Conservation (phyloP, 2,797 vertebrate genomes). For the Hippoglossus hippoglossus region DNA sequence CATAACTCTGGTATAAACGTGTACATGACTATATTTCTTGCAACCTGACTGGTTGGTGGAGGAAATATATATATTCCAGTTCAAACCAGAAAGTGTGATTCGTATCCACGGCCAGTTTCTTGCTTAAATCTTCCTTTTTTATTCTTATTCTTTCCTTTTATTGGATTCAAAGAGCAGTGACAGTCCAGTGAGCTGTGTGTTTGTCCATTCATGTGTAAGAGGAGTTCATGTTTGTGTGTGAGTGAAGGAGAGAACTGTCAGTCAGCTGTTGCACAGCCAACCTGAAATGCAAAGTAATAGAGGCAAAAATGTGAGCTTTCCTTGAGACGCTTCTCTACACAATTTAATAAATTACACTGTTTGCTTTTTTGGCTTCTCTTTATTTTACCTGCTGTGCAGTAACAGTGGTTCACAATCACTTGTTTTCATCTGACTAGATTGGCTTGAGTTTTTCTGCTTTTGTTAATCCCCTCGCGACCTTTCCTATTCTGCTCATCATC, state of each 20-base stretch:
- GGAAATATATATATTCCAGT: too few species aligned
- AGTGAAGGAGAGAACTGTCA: conserved; percentile 5
- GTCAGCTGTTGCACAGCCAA: not conserved
- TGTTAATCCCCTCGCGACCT: conserved; percentile 45
- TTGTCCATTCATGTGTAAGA: not conserved
- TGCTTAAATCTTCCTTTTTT: not conserved
- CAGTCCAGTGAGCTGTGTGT: not conserved
- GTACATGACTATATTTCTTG: too few species aligned
- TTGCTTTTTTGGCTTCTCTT: not conserved
- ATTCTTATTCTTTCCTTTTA: not conserved
- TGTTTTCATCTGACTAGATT: conserved; percentile 2
- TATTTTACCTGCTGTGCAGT: not conserved
- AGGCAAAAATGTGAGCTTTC: not conserved
- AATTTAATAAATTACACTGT: conserved; percentile 11
- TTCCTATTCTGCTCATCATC: conserved; percentile 32
- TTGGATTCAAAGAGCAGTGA: not conserved
- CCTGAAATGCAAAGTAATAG: not conserved
- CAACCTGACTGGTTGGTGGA: too few species aligned
- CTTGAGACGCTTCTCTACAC: not conserved
- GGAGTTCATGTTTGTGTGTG: not conserved
- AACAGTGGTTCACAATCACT: not conserved
- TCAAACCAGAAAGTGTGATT: too few species aligned
- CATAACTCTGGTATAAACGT: too few species aligned
- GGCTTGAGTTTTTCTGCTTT: conserved; percentile 8
- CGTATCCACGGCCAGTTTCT: not conserved